Percentiles rank a stretch among this genome's conserved stretches.
Conservation (phyloP, 2,797 vertebrate species). For the Phoebastria nigripes region DNA sequence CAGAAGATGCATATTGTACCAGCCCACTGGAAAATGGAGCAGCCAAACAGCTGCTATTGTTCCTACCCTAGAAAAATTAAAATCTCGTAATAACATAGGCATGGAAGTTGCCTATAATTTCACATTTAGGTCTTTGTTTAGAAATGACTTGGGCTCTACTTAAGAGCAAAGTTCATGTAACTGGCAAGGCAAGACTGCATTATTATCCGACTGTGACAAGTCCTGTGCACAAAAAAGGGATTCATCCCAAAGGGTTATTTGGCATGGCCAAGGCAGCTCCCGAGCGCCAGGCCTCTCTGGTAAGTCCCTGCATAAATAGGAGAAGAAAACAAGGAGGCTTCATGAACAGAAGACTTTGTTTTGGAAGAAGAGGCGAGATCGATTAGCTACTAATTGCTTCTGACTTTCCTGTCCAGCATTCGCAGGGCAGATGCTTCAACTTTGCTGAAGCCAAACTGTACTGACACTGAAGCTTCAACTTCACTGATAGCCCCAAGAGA, state of each 20-base stretch:
- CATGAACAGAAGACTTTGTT: slow-evolving; percentile 62
- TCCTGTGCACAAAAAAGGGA: slow-evolving; percentile 70
- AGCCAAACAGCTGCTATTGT: slow-evolving; percentile 61
- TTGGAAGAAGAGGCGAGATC: neutral
- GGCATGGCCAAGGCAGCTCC: slow-evolving; percentile 44
- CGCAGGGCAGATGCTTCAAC: neutral
- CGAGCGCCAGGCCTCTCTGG: slow-evolving; percentile 20
- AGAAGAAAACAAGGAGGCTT: slow-evolving; percentile 46
- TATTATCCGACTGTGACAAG: slow-evolving; percentile 59
- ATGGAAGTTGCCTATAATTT: slow-evolving; percentile 68
- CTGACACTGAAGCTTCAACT: neutral
- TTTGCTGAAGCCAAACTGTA: neutral
- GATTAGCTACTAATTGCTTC: slow-evolving; percentile 32
- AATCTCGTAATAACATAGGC: slow-evolving; percentile 76
- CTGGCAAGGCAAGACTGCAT: slow-evolving; percentile 67
- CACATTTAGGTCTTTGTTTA: slow-evolving; percentile 75
- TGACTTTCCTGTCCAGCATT: neutral
- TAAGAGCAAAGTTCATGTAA: slow-evolving; percentile 74
- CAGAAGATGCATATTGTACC: neutral
- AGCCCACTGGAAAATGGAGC: slow-evolving; percentile 44
- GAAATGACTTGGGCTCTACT: slow-evolving; percentile 50
- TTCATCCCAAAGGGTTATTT: slow-evolving; percentile 69
- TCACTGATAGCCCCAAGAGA: neutral
- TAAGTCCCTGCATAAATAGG: slow-evolving; percentile 33
- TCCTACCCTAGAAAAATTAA: slow-evolving; percentile 60